Conservation (phyloP, 1,140 invertebrate genomes). For the Drosophila varians region DNA sequence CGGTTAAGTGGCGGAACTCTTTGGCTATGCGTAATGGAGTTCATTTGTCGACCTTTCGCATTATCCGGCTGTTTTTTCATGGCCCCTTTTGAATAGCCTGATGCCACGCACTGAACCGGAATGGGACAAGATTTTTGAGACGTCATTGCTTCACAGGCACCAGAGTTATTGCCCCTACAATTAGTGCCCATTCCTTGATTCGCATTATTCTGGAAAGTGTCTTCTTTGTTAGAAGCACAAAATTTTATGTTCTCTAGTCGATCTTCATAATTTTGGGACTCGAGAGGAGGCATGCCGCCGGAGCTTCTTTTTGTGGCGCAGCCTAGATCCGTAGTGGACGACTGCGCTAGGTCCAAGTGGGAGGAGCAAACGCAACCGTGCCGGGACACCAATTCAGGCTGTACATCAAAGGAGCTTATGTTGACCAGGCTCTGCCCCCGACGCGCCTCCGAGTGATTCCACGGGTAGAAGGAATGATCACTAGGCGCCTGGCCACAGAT, state of each 20-base stretch:
- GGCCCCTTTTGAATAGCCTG: background rate
- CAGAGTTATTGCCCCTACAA: background rate
- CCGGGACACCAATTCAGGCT: slow-evolving; percentile 14
- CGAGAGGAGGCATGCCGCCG: background rate
- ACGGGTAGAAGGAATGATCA: slow-evolving; percentile 28
- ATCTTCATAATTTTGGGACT: background rate
- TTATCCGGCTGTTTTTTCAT: background rate
- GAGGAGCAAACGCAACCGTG: slow-evolving; percentile 49
- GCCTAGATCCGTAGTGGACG: background rate
- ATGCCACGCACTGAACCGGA: no score
- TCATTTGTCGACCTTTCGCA: no score
- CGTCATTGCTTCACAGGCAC: no score
- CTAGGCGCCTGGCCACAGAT: slow-evolving; percentile 49
- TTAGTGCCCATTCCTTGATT: background rate
- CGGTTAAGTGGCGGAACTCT: background rate
- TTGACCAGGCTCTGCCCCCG: slow-evolving; percentile 43
- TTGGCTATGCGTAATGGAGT: no score
- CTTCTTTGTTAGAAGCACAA: background rate
- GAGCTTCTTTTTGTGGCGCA: background rate
- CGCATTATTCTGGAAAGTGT: background rate
- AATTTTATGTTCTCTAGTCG: background rate
- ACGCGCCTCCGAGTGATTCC: slow-evolving; percentile 29
- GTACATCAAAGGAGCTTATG: slow-evolving; percentile 15
- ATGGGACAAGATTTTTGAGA: no score
- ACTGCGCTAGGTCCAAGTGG: slow-evolving; percentile 12